Percentiles rank a stretch among this genome's conserved stretches.
Evolutionary conservation across 2,113 vertebrate genomes (phyloP).

Genomic region (Pogona vitticeps): DNA sequence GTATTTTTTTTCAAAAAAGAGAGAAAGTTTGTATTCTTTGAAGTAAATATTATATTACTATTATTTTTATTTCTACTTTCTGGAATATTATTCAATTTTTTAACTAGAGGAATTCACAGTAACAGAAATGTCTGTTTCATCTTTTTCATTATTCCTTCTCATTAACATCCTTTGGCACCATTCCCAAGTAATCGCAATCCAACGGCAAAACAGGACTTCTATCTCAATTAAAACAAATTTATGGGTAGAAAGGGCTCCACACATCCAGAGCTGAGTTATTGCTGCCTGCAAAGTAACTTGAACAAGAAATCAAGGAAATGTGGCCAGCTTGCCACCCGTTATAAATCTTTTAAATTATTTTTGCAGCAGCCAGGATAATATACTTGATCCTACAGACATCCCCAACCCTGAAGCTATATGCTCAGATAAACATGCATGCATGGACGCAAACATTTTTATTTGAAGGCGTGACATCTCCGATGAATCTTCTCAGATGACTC

Average conservation of each 20-base stretch:
- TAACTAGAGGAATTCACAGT: neutral
- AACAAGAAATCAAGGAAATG: conserved; percentile 4
- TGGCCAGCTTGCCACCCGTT: neutral
- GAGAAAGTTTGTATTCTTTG: neutral
- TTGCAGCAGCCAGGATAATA: conserved; percentile 14
- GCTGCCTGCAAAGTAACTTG: conserved; percentile 31
- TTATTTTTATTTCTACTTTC: too few relatives aligned
- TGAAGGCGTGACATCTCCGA: neutral
- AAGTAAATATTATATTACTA: neutral
- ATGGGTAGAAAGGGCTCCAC: neutral
- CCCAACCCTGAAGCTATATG: neutral
- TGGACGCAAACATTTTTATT: neutral
- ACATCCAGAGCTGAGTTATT: conserved; percentile 31
- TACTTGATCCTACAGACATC: neutral
- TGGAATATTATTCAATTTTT: neutral
- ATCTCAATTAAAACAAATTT: conserved; percentile 30
- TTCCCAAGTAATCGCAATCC: neutral
- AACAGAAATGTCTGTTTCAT: too few relatives aligned
- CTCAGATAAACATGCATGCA: neutral
- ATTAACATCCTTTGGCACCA: neutral
- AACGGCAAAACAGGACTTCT: neutral
- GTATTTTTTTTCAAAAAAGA: neutral
- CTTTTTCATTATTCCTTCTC: conserved; percentile 24
- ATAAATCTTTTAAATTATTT: conserved; percentile 32
- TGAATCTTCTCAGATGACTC: neutral